A percentile compares a stretch with the other conserved stretches of the same genome.
Evolutionary conservation across 1,140 invertebrate species (phyloP).

Genomic region (Yoshiicerus persimilis): DNA sequence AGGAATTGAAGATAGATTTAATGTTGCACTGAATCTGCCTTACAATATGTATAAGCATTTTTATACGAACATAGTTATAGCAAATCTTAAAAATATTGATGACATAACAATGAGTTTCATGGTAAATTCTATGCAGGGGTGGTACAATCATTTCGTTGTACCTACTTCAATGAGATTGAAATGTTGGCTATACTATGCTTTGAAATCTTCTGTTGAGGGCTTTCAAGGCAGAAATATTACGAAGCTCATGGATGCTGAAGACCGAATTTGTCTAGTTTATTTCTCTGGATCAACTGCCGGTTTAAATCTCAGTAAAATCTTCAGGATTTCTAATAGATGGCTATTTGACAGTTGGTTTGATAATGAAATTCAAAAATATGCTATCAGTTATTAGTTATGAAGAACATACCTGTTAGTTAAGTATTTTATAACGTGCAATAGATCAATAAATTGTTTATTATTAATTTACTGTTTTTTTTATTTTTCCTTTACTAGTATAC

Average conservation of each 20-base stretch:
- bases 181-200: neutral
- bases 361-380: neutral
- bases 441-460: too few species aligned
- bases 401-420: too few species aligned
- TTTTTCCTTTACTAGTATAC: too few species aligned
- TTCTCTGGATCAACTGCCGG: too few species aligned
- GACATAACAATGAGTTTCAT: neutral
- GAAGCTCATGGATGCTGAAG: neutral
- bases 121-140: neutral
- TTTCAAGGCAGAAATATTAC: neutral
- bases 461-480: too few species aligned
- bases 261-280: neutral
- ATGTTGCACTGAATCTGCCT: constrained; percentile 58
- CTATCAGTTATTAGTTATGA: neutral
- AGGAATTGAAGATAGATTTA: constrained; percentile 60
- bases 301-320: too few species aligned
- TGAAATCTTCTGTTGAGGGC: neutral
- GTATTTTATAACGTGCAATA: too few species aligned
- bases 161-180: neutral
- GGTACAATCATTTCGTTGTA: neutral
- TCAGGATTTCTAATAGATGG: neutral
- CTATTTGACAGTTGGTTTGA: neutral
- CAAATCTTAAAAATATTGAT: neutral
- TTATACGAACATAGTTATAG: neutral
- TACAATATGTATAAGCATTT: neutral